A percentile compares a stretch with the other conserved stretches of the same genome.
These are phyloP conservation scores for Helostoma temminkii DNA, from an alignment of 2,797 vertebrate species.

Conservation along the genomic window DNA sequence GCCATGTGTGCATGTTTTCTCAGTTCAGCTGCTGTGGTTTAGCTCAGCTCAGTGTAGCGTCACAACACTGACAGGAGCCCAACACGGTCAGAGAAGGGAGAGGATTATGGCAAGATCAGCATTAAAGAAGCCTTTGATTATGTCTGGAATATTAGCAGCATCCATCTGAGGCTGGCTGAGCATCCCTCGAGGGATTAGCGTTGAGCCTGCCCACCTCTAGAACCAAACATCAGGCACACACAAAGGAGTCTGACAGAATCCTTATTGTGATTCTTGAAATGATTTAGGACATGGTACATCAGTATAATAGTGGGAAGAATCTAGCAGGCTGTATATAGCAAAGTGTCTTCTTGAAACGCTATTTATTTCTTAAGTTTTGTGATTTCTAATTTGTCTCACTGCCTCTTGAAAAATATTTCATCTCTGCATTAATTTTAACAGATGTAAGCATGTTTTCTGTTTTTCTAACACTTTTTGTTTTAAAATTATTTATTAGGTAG, in stretches of 20 bases:
- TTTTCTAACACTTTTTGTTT: background rate
- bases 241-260: slow-evolving; percentile 61
- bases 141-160: slow-evolving; percentile 70
- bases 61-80: slow-evolving; percentile 51
- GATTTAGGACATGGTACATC: slow-evolving; percentile 19
- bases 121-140: slow-evolving; percentile 79
- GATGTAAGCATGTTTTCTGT: background rate
- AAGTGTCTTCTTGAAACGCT: background rate
- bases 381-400: background rate
- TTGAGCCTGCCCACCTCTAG: slow-evolving; percentile 67
- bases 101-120: slow-evolving; percentile 63
- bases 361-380: slow-evolving; percentile 1
- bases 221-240: slow-evolving; percentile 58
- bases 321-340: background rate
- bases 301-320: slow-evolving; percentile 22
- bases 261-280: slow-evolving; percentile 48
- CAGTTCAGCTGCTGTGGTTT: slow-evolving; percentile 29
- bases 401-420: too few relatives aligned
- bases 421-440: background rate
- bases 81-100: slow-evolving; percentile 11
- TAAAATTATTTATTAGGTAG: background rate
- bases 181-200: slow-evolving; percentile 71
- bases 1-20: background rate
- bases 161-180: slow-evolving; percentile 65
- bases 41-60: slow-evolving; percentile 38